phyloP scores from a whole-genome alignment of 2,888 invertebrate species.

The Dyspetes luteomarginatus region DNA sequence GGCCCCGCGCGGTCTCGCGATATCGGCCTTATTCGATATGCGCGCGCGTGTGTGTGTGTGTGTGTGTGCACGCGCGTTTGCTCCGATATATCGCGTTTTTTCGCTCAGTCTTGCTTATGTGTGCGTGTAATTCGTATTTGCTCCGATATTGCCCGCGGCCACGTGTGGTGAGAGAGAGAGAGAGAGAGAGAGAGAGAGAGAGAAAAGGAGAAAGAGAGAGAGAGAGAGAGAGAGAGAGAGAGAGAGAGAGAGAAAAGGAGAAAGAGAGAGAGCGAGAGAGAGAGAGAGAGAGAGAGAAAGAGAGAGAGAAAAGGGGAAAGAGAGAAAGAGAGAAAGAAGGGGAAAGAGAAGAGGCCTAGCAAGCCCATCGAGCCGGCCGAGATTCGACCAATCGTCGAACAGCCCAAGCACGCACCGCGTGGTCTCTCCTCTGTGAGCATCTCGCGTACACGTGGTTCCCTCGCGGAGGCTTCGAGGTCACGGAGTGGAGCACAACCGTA shows the following conservation, averaged over 20 bases:
- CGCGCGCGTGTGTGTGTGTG: no score
- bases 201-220: background rate
- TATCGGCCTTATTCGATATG: background rate
- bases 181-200: background rate
- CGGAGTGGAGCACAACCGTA: constrained; percentile 44
- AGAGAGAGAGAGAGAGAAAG: background rate
- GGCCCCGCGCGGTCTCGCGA: constrained; percentile 4
- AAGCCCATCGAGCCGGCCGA: constrained; percentile 25
- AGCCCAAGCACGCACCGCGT: constrained; percentile 36
- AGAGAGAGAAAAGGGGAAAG: background rate
- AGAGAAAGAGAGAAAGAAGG: background rate
- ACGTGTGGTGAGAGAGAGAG: background rate
- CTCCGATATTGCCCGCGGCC: background rate
- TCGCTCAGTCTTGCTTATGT: background rate
- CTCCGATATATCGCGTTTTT: background rate
- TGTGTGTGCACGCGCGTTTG: no score
- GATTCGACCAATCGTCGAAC: constrained; percentile 37
- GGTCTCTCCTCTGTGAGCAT: constrained; percentile 64
- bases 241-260: background rate
- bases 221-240: background rate
- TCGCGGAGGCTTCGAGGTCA: constrained; percentile 67
- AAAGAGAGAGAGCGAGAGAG: background rate
- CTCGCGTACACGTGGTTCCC: constrained; percentile 70
- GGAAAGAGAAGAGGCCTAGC: background rate
- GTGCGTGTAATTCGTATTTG: background rate